Conservation (phyloP, 2,888 invertebrate genomes). For the Microctonus brassicae region DNA sequence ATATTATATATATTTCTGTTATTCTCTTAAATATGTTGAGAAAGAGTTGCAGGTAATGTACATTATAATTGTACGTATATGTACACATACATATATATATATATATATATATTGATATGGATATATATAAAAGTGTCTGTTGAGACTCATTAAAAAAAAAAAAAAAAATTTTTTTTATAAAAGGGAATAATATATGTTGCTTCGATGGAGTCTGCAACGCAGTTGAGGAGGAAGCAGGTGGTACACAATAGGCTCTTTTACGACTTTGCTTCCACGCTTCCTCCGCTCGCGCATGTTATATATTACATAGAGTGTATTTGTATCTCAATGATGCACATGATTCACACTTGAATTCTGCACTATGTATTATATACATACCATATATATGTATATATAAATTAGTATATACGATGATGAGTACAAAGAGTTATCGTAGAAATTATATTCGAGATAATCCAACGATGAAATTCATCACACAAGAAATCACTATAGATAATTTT, state of each 20-base stretch:
- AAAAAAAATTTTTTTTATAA: conserved; percentile 27
- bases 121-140: no score
- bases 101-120: background rate
- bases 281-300: background rate
- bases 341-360: background rate
- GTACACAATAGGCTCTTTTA: conserved; percentile 49
- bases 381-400: no score
- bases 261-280: conserved; percentile 16
- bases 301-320: background rate
- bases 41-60: background rate
- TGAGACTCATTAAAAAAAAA: conserved; percentile 6
- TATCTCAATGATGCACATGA: background rate
- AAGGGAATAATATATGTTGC: conserved; percentile 43
- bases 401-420: background rate
- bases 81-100: no score
- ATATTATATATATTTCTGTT: no score
- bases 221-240: conserved; percentile 51
- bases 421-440: conserved; percentile 26
- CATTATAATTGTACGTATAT: no score
- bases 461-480: background rate
- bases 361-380: no score
- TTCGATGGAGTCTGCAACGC: conserved; percentile 34
- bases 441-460: conserved; percentile 21
- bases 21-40: no score
- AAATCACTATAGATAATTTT: no score